Evolutionary conservation across 1,140 invertebrate genomes (phyloP).

Genomic region (Drosophila oshimai): DNA sequence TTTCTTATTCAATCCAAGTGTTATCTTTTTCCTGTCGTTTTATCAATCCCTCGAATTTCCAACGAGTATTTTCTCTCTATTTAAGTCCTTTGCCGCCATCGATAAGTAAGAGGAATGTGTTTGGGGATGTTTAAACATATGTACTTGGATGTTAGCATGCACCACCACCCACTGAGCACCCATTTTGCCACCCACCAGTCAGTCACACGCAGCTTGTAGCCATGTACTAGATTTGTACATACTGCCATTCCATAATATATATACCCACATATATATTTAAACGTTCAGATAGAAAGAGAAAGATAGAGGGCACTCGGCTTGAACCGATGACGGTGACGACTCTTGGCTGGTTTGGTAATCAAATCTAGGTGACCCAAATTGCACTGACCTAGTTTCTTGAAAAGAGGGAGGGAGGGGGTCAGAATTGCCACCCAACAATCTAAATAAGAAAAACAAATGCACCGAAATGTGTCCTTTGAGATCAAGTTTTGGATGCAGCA

Average conservation of each 20-base stretch:
- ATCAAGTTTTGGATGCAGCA: slow-evolving; percentile 24
- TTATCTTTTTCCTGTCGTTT: slow-evolving; percentile 8
- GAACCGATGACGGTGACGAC: slow-evolving; percentile 35
- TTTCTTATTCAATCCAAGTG: not conserved
- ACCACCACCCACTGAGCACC: slow-evolving; percentile 24
- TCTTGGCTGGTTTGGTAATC: slow-evolving; percentile 55
- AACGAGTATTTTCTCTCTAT: not conserved
- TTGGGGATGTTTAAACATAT: slow-evolving; percentile 24
- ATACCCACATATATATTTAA: not conserved
- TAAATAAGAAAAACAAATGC: slow-evolving; percentile 6
- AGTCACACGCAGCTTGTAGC: slow-evolving; percentile 28
- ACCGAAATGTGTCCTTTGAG: slow-evolving; percentile 47
- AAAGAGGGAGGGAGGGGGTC: not conserved
- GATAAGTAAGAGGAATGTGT: not conserved
- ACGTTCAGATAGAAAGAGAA: slow-evolving; percentile 9
- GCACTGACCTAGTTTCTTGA: slow-evolving; percentile 45
- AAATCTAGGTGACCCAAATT: slow-evolving; percentile 63
- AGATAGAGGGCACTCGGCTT: slow-evolving; percentile 28
- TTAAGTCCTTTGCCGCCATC: not conserved
- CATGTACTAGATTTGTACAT: slow-evolving; percentile 32
- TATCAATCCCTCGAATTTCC: not conserved
- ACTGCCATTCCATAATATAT: slow-evolving; percentile 2
- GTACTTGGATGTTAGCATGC: not conserved
- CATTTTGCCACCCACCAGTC: slow-evolving; percentile 10
- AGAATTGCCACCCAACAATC: not conserved